These are phyloP conservation scores for Caenorhabditis japonica DNA, from an alignment of 2,888 invertebrate species.

Conservation along the genomic window DNA sequence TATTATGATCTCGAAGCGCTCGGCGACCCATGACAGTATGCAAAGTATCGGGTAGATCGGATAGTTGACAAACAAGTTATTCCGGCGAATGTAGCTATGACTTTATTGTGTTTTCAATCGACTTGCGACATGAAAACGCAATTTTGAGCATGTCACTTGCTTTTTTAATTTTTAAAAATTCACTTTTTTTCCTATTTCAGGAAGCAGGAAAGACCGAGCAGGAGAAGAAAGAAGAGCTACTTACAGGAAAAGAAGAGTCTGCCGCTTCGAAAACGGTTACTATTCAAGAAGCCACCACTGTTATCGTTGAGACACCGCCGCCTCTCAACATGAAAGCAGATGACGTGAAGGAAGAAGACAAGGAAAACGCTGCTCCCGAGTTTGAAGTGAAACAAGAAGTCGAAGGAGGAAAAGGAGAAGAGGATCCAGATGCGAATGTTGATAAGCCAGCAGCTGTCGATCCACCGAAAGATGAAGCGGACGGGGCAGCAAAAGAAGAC, in stretches of 20 bases:
- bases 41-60: no score
- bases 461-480: constrained; percentile 56
- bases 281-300: constrained; percentile 27
- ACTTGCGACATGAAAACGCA: no score
- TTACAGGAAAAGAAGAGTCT: constrained; percentile 48
- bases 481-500: constrained; percentile 55
- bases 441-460: constrained; percentile 49
- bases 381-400: constrained; percentile 53
- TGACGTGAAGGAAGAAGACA: constrained; percentile 33
- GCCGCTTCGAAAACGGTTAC: constrained; percentile 16
- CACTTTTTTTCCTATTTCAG: constrained; percentile 4
- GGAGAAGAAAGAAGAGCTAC: constrained; percentile 45
- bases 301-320: constrained; percentile 14
- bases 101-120: no score
- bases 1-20: no score
- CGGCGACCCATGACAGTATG: no score
- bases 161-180: background rate
- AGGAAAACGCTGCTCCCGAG: constrained; percentile 48
- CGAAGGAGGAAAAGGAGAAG: constrained; percentile 55
- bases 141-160: no score
- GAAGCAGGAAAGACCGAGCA: constrained; percentile 21
- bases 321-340: constrained; percentile 21
- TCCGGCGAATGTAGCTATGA: no score
- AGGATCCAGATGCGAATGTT: constrained; percentile 54
- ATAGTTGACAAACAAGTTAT: no score